Percentiles rank a stretch among this genome's conserved stretches.
phyloP scores from a whole-genome alignment of 2,113 vertebrate species.

The Caloenas nicobarica region DNA sequence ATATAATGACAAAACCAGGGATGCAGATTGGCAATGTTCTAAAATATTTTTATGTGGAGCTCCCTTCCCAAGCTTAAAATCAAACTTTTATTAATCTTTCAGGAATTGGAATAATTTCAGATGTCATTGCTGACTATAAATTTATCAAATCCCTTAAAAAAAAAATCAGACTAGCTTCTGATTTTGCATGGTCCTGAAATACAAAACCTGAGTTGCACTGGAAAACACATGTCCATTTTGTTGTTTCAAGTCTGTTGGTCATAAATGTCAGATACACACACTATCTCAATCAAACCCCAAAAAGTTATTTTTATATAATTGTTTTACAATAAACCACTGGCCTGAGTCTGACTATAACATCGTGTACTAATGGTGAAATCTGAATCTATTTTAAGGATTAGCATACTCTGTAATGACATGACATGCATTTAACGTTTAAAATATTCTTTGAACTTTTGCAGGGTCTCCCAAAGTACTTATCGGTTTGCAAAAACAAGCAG shows the following conservation, averaged over 20 bases:
- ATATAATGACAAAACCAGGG: background rate
- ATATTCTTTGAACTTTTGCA: background rate
- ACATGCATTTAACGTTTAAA: background rate
- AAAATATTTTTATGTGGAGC: background rate
- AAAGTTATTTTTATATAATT: background rate
- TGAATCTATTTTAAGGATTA: background rate
- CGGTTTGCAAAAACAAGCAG: background rate
- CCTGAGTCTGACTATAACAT: background rate
- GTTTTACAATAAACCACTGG: background rate
- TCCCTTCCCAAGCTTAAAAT: background rate
- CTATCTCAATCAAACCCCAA: background rate
- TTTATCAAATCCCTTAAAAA: background rate
- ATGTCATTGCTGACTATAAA: background rate
- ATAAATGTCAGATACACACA: background rate
- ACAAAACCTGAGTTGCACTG: background rate
- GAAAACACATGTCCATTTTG: background rate
- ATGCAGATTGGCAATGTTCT: background rate
- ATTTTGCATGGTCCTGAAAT: background rate
- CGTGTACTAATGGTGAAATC: slow-evolving; percentile 4
- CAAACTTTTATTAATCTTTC: background rate
- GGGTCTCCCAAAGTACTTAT: background rate
- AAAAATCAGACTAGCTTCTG: background rate
- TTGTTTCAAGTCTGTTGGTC: background rate
- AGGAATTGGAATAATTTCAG: background rate
- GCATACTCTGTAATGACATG: background rate